A percentile compares a stretch with the other conserved stretches of the same genome.
Conservation (phyloP, 2,797 vertebrate genomes). For the Astyanax mexicanus region DNA sequence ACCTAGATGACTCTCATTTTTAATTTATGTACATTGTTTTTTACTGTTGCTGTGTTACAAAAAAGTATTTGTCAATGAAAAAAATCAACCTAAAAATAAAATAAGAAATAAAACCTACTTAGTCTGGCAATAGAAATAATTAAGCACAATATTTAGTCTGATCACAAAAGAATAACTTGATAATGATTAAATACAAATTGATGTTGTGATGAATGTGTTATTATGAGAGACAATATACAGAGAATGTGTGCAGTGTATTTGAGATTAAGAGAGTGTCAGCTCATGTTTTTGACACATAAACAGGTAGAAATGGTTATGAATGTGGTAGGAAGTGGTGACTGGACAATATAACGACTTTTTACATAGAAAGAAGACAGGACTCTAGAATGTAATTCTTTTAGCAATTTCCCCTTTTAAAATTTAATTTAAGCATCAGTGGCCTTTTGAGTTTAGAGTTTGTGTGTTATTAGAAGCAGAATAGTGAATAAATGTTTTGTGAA, state of each 20-base stretch:
- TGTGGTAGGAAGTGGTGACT: constrained; percentile 12
- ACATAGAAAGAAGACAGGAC: constrained; percentile 36
- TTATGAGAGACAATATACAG: constrained; percentile 40
- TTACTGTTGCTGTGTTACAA: not conserved
- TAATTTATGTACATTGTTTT: constrained; percentile 2
- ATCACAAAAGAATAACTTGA: constrained; percentile 20
- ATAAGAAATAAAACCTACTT: not conserved
- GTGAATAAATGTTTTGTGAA: constrained; percentile 17
- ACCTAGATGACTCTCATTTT: not conserved
- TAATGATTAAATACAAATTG: constrained; percentile 51
- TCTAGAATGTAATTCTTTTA: not conserved
- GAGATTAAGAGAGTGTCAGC: constrained; percentile 19
- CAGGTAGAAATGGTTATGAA: constrained; percentile 49
- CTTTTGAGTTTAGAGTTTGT: constrained; percentile 3
- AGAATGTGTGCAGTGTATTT: constrained; percentile 42
- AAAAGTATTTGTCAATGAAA: not conserved
- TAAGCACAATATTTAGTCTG: not conserved
- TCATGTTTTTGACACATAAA: constrained; percentile 43
- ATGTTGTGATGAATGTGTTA: constrained; percentile 40
- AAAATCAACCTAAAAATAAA: not conserved
- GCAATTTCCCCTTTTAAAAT: not conserved
- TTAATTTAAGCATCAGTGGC: not conserved
- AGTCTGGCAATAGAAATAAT: not conserved
- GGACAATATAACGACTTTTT: constrained; percentile 40
- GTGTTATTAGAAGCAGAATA: not conserved